Percentiles rank a stretch among this genome's conserved stretches.
Conservation (phyloP, 2,888 invertebrate species). For the Latrodectus elegans region DNA sequence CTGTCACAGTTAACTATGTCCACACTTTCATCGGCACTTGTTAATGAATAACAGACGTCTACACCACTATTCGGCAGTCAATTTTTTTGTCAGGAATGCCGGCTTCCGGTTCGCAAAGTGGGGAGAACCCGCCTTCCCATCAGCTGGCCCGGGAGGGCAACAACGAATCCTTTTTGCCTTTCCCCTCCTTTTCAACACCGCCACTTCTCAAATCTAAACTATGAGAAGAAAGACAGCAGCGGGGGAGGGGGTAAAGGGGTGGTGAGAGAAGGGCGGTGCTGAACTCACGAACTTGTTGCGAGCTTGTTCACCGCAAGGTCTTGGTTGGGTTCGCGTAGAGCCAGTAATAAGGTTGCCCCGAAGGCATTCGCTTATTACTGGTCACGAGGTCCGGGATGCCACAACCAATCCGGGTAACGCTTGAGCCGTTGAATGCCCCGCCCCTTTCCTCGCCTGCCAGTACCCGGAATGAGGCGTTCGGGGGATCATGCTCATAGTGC, state of each 20-base stretch:
- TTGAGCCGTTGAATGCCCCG: constrained; percentile 37
- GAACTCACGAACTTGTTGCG: constrained; percentile 24
- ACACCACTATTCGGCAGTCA: no score
- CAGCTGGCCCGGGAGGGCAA: not conserved
- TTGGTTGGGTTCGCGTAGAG: constrained; percentile 4
- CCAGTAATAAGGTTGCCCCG: constrained; percentile 51
- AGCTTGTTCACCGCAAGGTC: constrained; percentile 47
- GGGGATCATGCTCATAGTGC: no score
- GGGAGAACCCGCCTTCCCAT: no score
- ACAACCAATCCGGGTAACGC: constrained; percentile 55
- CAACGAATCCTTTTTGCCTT: not conserved
- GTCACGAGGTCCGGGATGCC: constrained; percentile 54
- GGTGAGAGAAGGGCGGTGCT: constrained; percentile 3
- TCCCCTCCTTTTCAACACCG: no score
- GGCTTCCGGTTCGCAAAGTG: constrained; percentile 22
- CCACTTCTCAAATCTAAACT: not conserved
- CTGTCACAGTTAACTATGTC: no score
- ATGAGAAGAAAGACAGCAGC: not conserved
- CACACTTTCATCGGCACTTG: no score
- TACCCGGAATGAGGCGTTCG: not conserved
- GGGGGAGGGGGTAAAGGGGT: constrained; percentile 11
- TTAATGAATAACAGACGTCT: no score
- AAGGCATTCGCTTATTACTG: constrained; percentile 45
- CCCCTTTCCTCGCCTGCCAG: constrained; percentile 49
- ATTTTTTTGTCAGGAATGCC: not conserved